Evolutionary conservation across 2,888 invertebrate species (phyloP).

Genomic region (Drosophila yooni): DNA sequence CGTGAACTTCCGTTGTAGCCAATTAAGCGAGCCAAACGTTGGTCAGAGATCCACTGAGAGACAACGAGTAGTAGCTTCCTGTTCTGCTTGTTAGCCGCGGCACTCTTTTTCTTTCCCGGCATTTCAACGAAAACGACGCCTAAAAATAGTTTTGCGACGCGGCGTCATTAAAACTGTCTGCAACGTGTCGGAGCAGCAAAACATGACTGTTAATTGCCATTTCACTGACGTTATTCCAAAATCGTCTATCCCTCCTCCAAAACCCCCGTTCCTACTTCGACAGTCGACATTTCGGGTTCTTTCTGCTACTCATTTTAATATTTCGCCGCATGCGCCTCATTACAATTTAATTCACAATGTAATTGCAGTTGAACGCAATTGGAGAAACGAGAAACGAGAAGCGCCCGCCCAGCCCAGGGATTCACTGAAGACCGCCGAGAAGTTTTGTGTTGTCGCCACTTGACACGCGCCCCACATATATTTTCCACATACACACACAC

Average conservation of each 20-base stretch:
- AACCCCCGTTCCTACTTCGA: not conserved
- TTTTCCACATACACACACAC: conserved; percentile 46
- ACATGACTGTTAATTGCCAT: conserved; percentile 82
- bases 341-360: conserved; percentile 82
- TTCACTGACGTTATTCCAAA: conserved; percentile 42
- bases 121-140: conserved; percentile 42
- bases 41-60: conserved; percentile 22
- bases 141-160: conserved; percentile 67
- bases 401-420: not conserved
- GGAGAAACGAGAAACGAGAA: not conserved
- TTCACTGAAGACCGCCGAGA: conserved; percentile 25
- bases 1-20: conserved; percentile 71
- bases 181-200: conserved; percentile 75
- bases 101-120: conserved; percentile 9
- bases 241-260: not conserved
- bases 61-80: conserved; percentile 48
- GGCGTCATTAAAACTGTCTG: conserved; percentile 60
- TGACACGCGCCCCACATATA: conserved; percentile 80
- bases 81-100: conserved; percentile 26
- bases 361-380: conserved; percentile 64
- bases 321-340: conserved; percentile 79
- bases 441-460: conserved; percentile 67
- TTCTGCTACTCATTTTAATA: conserved; percentile 63
- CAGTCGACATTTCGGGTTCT: not conserved
- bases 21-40: conserved; percentile 63